phyloP scores from a whole-genome alignment of 2,797 vertebrate genomes.

The Melanotaenia boesemani region DNA sequence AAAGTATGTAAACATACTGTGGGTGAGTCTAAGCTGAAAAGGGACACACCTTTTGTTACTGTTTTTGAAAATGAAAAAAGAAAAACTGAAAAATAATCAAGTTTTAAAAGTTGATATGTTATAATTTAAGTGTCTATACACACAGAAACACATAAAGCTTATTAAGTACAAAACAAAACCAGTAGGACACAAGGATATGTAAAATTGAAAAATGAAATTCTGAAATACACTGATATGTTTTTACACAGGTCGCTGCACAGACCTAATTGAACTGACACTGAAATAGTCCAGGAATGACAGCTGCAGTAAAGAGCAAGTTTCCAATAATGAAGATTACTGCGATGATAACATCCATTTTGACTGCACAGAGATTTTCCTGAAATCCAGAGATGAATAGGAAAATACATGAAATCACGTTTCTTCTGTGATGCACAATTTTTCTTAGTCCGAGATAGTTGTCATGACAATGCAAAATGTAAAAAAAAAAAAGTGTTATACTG shows the following conservation, averaged over 20 bases:
- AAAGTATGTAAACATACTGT: background rate
- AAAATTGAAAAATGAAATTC: background rate
- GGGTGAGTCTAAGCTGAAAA: background rate
- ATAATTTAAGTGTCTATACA: too few relatives aligned
- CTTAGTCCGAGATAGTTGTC: background rate
- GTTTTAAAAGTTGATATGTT: too few relatives aligned
- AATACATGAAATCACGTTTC: background rate
- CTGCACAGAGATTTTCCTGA: slow-evolving; percentile 1
- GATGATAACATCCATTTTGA: rapidly evolving
- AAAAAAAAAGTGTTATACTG: background rate
- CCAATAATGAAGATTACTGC: slow-evolving; percentile 10
- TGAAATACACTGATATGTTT: background rate
- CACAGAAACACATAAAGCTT: background rate
- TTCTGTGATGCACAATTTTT: background rate
- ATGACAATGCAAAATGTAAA: background rate
- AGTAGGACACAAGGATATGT: background rate
- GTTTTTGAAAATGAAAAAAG: background rate
- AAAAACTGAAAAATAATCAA: background rate
- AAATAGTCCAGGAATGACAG: slow-evolving; percentile 37
- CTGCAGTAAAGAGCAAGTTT: slow-evolving; percentile 26
- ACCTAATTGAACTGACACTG: background rate
- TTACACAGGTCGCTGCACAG: background rate
- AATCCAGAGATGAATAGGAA: slow-evolving; percentile 7
- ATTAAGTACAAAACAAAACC: background rate
- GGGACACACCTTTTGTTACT: background rate